These are phyloP conservation scores for Lordiphosa andalusiaca DNA, from an alignment of 2,888 invertebrate species.

Conservation along the genomic window DNA sequence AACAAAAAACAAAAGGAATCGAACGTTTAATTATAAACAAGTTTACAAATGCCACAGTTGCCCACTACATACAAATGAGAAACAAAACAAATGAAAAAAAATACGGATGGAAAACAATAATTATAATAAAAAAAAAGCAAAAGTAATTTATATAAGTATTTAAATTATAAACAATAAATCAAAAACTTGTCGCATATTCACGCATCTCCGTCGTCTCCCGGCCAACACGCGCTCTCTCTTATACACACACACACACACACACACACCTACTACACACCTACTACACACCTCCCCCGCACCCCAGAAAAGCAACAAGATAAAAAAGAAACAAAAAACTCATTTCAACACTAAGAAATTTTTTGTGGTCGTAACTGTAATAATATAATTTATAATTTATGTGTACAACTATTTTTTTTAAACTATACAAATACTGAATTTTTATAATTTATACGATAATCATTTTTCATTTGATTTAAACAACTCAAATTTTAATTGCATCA, in stretches of 20 bases:
- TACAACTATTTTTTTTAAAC: conserved; percentile 62
- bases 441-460: conserved; percentile 69
- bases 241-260: conserved; percentile 13
- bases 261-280: neutral
- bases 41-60: conserved; percentile 75
- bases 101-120: conserved; percentile 58
- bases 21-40: conserved; percentile 66
- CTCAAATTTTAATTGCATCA: conserved; percentile 34
- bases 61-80: conserved; percentile 59
- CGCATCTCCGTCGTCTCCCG: conserved; percentile 20
- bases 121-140: conserved; percentile 69
- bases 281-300: conserved; percentile 16
- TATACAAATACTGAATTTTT: conserved; percentile 67
- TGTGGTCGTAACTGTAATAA: conserved; percentile 73
- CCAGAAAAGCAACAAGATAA: conserved; percentile 22
- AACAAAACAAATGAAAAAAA: conserved; percentile 9
- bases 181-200: conserved; percentile 66
- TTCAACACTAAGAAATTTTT: conserved; percentile 54
- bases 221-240: conserved; percentile 24
- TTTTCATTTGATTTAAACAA: conserved; percentile 61
- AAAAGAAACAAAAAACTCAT: conserved; percentile 52
- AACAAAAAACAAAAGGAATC: too few relatives aligned
- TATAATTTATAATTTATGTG: conserved; percentile 73
- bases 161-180: conserved; percentile 70
- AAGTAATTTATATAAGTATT: conserved; percentile 70